phyloP scores from a whole-genome alignment of 2,113 vertebrate genomes.

The Anolis sagrei region DNA sequence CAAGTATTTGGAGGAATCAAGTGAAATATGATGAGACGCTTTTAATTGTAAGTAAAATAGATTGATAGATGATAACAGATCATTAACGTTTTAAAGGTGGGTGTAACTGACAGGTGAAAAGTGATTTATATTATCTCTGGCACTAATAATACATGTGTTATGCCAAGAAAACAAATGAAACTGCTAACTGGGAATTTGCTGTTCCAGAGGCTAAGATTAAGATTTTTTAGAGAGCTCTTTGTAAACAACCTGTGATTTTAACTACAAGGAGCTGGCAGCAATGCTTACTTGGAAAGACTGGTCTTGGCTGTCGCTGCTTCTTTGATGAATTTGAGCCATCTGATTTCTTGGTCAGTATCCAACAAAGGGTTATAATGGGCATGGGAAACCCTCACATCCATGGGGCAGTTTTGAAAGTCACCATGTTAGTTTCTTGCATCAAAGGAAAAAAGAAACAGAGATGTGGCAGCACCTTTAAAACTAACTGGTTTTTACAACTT shows the following conservation, averaged over 20 bases:
- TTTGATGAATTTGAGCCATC: not conserved
- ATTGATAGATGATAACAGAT: not conserved
- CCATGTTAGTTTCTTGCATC: too few relatives aligned
- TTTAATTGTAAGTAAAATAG: not conserved
- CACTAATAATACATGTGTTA: not conserved
- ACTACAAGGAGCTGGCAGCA: not conserved
- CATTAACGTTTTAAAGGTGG: not conserved
- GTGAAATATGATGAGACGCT: not conserved
- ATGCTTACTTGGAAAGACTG: not conserved
- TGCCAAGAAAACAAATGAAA: conserved; percentile 25
- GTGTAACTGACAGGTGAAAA: not conserved
- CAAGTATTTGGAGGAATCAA: not conserved
- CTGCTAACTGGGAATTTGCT: conserved; percentile 3
- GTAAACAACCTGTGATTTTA: not conserved
- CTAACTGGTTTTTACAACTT: too few relatives aligned
- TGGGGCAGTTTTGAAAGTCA: not conserved
- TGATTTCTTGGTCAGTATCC: not conserved
- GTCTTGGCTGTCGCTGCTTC: not conserved
- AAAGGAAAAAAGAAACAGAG: too few relatives aligned
- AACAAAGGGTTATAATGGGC: not conserved
- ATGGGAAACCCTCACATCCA: not conserved
- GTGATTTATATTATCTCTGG: conserved; percentile 7
- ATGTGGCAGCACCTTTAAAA: too few relatives aligned
- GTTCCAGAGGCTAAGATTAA: conserved; percentile 1
- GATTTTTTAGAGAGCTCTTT: conserved; percentile 6